Conservation (phyloP, 1,140 invertebrate genomes). For the Drosophila hydei region DNA sequence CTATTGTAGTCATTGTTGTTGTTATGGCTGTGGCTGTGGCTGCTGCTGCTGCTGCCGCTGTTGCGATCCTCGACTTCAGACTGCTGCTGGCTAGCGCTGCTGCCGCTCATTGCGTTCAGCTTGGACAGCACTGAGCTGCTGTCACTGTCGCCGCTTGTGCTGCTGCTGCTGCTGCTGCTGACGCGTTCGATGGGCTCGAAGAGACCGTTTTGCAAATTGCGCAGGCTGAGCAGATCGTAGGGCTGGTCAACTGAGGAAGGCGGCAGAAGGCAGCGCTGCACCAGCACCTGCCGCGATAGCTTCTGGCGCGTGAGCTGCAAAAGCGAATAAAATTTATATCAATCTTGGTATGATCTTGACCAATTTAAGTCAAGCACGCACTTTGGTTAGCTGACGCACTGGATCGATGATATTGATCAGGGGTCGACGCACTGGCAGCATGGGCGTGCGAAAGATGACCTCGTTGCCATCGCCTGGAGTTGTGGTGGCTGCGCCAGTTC, state of each 20-base stretch:
- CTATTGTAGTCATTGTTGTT: neutral
- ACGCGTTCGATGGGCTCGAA: conserved; percentile 63
- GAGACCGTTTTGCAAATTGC: conserved; percentile 61
- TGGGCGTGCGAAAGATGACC: conserved; percentile 72
- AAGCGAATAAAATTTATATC: neutral
- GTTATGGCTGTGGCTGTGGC: neutral
- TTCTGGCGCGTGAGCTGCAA: conserved; percentile 69
- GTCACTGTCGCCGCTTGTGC: conserved; percentile 2
- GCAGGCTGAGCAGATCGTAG: conserved; percentile 59
- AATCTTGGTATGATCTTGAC: too few relatives aligned
- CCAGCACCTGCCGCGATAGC: conserved; percentile 69
- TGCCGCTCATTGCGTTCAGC: neutral
- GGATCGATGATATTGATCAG: conserved; percentile 69
- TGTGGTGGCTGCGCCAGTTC: conserved; percentile 3
- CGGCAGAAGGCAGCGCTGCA: conserved; percentile 72
- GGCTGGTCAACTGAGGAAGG: conserved; percentile 45
- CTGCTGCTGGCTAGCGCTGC: neutral
- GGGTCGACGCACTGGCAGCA: conserved; percentile 68
- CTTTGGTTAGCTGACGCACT: conserved; percentile 63
- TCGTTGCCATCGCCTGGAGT: conserved; percentile 15
- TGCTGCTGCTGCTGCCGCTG: neutral
- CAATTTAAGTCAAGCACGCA: too few relatives aligned
- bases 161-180: conserved; percentile 4
- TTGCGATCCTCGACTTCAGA: neutral
- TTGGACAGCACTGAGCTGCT: neutral